A percentile compares a stretch with the other conserved stretches of the same genome.
phyloP scores from a whole-genome alignment of 2,888 invertebrate genomes.

The Caenorhabditis sp. region DNA sequence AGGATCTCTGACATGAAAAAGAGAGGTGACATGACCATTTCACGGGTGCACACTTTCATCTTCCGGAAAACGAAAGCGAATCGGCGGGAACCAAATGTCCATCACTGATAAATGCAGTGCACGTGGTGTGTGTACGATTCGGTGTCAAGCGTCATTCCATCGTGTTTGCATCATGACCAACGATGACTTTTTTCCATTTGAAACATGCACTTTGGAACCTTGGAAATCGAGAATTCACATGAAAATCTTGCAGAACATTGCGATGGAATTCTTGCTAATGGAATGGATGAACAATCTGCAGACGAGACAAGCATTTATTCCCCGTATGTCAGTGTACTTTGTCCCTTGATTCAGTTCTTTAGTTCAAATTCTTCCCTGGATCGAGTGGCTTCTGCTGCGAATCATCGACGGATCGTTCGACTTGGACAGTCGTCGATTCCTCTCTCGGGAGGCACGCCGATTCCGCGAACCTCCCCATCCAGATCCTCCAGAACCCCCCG shows the following conservation, averaged over 20 bases:
- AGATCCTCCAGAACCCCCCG: not conserved
- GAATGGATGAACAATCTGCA: not conserved
- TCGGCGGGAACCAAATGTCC: slow-evolving; percentile 34
- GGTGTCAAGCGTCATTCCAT: slow-evolving; percentile 10
- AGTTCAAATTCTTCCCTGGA: slow-evolving; percentile 23
- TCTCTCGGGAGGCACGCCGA: no score
- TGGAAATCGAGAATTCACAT: slow-evolving; percentile 19
- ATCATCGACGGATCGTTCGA: slow-evolving; percentile 42
- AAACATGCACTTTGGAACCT: slow-evolving; percentile 20
- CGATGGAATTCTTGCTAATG: not conserved
- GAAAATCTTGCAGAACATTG: slow-evolving; percentile 13
- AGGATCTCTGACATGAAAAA: slow-evolving; percentile 27
- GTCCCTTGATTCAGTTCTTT: not conserved
- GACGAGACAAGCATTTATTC: not conserved
- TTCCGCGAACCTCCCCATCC: not conserved
- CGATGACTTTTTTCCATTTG: not conserved
- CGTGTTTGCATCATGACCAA: slow-evolving; percentile 25
- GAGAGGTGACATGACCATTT: slow-evolving; percentile 37
- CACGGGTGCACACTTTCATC: slow-evolving; percentile 58
- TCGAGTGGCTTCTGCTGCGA: slow-evolving; percentile 38
- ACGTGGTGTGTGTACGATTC: slow-evolving; percentile 35
- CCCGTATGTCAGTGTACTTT: not conserved
- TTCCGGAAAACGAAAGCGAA: slow-evolving; percentile 17
- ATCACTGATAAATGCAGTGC: slow-evolving; percentile 24
- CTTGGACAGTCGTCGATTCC: slow-evolving; percentile 38